phyloP scores from a whole-genome alignment of 2,888 invertebrate genomes.

The Leptogaster cylindrica region DNA sequence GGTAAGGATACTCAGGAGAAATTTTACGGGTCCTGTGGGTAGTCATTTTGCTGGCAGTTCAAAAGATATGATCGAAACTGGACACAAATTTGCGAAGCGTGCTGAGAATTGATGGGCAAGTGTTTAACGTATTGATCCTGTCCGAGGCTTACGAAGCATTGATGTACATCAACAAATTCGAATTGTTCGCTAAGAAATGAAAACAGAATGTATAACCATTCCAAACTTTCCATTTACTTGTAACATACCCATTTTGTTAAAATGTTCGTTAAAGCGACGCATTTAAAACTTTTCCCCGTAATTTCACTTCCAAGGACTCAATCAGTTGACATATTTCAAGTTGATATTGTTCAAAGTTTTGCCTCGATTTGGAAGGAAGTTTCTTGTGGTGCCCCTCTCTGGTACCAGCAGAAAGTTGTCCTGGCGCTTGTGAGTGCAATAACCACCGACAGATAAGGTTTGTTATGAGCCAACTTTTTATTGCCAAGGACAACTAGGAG shows the following conservation, averaged over 20 bases:
- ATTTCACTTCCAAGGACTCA: conserved; percentile 38
- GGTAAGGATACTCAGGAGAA: conserved; percentile 16
- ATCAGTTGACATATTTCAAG: conserved; percentile 40
- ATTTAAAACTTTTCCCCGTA: conserved; percentile 37
- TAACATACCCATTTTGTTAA: conserved; percentile 27
- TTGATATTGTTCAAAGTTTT: conserved; percentile 37
- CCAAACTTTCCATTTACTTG: background rate
- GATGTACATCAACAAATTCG: too few relatives aligned
- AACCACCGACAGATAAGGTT: conserved; percentile 30
- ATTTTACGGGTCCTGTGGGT: conserved; percentile 16
- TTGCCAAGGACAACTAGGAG: too few relatives aligned
- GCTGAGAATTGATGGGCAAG: conserved; percentile 4
- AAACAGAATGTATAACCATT: too few relatives aligned
- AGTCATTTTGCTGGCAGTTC: background rate
- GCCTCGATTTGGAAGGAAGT: background rate
- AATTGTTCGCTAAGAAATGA: too few relatives aligned
- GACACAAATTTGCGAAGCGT: conserved; percentile 9
- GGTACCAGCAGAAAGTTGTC: background rate
- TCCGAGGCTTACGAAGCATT: too few relatives aligned
- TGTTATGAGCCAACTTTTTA: conserved; percentile 33
- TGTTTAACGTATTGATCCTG: too few relatives aligned
- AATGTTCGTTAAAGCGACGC: too few relatives aligned
- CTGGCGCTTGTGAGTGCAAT: conserved; percentile 10
- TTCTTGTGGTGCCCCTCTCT: background rate
- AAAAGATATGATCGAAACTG: background rate